Percentiles rank a stretch among this genome's conserved stretches.
Conservation (phyloP, 2,797 vertebrate genomes). For the Kryptolebias ocellatus region DNA sequence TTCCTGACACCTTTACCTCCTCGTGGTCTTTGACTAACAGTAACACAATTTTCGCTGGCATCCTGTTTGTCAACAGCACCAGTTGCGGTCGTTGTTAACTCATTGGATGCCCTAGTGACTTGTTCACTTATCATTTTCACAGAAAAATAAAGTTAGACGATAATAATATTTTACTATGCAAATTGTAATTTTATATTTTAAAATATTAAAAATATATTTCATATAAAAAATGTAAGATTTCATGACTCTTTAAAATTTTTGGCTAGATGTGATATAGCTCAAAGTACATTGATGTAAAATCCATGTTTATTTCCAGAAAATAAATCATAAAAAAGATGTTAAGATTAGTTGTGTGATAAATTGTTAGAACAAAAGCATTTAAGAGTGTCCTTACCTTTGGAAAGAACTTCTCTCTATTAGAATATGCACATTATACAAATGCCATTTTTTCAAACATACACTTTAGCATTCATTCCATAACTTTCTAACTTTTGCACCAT, state of each 20-base stretch:
- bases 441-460: constrained; percentile 9
- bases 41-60: too few relatives aligned
- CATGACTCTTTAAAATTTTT: not conserved
- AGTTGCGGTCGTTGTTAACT: too few relatives aligned
- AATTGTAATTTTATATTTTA: too few relatives aligned
- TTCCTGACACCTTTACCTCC: too few relatives aligned
- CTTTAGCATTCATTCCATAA: constrained; percentile 26
- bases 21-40: too few relatives aligned
- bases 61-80: too few relatives aligned
- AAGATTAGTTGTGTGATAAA: constrained; percentile 48
- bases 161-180: too few relatives aligned
- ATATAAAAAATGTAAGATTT: too few relatives aligned
- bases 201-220: too few relatives aligned
- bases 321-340: constrained; percentile 18
- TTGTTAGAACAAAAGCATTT: constrained; percentile 43
- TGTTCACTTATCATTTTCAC: too few relatives aligned
- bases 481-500: constrained; percentile 6
- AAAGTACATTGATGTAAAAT: not conserved
- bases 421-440: constrained; percentile 27
- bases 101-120: too few relatives aligned
- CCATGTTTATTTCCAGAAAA: constrained; percentile 26
- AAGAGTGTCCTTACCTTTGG: constrained; percentile 60
- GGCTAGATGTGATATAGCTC: not conserved
- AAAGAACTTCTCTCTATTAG: constrained; percentile 62
- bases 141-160: too few relatives aligned